Evolutionary conservation across 2,797 vertebrate genomes (phyloP).

Genomic region (Clarias platycephalus): DNA sequence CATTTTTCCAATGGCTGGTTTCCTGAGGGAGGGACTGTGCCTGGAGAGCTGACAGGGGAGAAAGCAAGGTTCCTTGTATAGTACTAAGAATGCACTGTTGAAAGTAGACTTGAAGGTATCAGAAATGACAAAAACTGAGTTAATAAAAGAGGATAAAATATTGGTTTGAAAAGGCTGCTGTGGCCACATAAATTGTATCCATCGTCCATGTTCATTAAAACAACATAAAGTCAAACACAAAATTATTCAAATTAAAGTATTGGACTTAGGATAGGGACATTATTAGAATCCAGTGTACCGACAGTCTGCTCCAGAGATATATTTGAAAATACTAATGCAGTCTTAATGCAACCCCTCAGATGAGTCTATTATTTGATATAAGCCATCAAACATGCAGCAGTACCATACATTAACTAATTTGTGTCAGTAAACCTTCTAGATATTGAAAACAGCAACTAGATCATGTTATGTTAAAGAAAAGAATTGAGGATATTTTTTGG

Average conservation of each 20-base stretch:
- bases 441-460: slow-evolving; percentile 18
- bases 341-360: background rate
- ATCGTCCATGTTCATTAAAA: background rate
- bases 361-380: background rate
- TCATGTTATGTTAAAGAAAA: background rate
- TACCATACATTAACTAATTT: background rate
- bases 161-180: background rate
- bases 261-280: background rate
- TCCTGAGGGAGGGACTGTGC: slow-evolving; percentile 60
- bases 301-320: background rate
- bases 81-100: slow-evolving; percentile 35
- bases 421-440: background rate
- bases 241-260: background rate
- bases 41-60: slow-evolving; percentile 49
- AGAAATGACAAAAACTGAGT: background rate
- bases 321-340: background rate
- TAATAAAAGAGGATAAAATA: background rate
- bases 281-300: background rate
- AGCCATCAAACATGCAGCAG: background rate
- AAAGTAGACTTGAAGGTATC: slow-evolving; percentile 15
- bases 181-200: background rate
- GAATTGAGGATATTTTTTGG: background rate
- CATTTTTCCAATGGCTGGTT: slow-evolving; percentile 59
- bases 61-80: slow-evolving; percentile 32
- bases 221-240: background rate